A percentile compares a stretch with the other conserved stretches of the same genome.
Evolutionary conservation across 2,113 vertebrate genomes (phyloP).

Genomic region (Cyprinus carpio): DNA sequence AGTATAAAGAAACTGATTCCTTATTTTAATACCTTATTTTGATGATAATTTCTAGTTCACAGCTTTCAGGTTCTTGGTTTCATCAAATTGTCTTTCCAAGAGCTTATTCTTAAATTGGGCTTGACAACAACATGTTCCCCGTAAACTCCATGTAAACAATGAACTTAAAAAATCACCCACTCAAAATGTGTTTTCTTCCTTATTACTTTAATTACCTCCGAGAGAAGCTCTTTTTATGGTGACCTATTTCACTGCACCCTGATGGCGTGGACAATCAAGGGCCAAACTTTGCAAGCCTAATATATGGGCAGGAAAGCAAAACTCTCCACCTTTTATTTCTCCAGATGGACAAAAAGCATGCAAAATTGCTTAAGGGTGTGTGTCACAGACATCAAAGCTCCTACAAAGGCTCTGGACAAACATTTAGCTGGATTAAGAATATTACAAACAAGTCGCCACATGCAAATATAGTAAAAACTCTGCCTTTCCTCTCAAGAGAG

Average conservation of each 20-base stretch:
- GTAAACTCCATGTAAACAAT: not conserved
- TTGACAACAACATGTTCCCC: not conserved
- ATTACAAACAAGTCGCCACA: not conserved
- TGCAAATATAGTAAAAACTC: not conserved
- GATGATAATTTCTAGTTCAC: not conserved
- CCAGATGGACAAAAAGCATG: not conserved
- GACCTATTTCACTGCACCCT: not conserved
- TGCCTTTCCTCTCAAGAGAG: not conserved
- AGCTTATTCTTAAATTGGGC: not conserved
- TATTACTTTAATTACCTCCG: not conserved
- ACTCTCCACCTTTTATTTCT: not conserved
- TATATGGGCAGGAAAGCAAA: not conserved
- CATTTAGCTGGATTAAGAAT: not conserved
- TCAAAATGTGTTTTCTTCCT: not conserved
- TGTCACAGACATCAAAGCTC: not conserved
- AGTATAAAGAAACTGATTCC: not conserved
- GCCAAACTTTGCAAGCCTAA: slow-evolving; percentile 6
- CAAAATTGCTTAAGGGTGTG: slow-evolving; percentile 14
- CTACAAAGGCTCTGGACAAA: not conserved
- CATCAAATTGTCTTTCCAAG: not conserved
- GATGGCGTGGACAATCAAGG: not conserved
- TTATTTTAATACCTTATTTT: not conserved
- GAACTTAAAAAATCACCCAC: not conserved
- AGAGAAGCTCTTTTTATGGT: not conserved
- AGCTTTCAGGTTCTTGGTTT: not conserved